Evolutionary conservation across 2,113 vertebrate genomes (phyloP).

Genomic region (Motacilla tschutschensis): DNA sequence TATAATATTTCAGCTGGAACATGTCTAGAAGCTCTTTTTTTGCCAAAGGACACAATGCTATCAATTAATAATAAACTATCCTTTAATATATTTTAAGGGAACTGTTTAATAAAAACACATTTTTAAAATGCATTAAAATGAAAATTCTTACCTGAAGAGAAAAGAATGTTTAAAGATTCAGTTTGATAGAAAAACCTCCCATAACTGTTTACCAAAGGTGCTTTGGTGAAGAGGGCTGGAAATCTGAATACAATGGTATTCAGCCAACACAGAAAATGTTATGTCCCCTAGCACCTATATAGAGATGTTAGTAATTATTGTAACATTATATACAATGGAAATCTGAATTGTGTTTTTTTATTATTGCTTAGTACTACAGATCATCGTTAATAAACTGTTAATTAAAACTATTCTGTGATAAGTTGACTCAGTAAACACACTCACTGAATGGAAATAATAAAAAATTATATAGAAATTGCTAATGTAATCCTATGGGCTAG

Average conservation of each 20-base stretch:
- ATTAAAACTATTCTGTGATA: background rate
- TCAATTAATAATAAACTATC: background rate
- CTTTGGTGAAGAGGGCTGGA: background rate
- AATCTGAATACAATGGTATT: background rate
- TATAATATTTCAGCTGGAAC: background rate
- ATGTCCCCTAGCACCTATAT: background rate
- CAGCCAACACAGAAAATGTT: background rate
- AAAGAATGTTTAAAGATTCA: background rate
- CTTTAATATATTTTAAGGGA: background rate
- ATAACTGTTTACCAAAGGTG: background rate
- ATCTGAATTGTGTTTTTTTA: background rate
- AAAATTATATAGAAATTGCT: background rate
- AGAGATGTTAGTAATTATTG: background rate
- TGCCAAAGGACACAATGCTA: background rate
- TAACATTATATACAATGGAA: background rate
- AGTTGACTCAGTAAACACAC: background rate
- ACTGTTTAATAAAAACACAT: background rate
- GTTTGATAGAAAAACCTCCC: background rate
- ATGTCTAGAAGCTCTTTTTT: background rate
- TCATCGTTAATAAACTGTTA: background rate
- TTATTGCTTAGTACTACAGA: background rate
- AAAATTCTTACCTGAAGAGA: background rate
- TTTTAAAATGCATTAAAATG: background rate
- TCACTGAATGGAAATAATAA: background rate
- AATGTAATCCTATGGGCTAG: background rate